phyloP scores from a whole-genome alignment of 2,888 invertebrate species.

The Choreutis nemorana region DNA sequence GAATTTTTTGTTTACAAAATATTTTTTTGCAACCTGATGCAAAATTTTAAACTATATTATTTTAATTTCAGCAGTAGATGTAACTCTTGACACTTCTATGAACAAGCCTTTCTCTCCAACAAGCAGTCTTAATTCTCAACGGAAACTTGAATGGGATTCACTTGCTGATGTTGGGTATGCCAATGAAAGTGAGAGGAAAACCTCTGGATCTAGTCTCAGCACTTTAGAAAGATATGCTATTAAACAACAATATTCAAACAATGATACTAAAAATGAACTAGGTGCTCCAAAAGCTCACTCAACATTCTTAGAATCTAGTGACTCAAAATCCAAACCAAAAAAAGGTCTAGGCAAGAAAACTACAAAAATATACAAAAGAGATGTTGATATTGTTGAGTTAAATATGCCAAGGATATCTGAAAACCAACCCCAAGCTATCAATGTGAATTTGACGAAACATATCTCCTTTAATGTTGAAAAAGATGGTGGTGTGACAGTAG shows the following conservation, averaged over 20 bases:
- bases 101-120: conserved; percentile 71
- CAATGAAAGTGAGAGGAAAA: conserved; percentile 63
- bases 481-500: conserved; percentile 36
- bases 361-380: conserved; percentile 44
- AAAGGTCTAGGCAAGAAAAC: conserved; percentile 34
- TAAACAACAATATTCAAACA: conserved; percentile 52
- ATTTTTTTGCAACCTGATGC: too few relatives aligned
- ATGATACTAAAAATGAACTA: conserved; percentile 34
- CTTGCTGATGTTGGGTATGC: conserved; percentile 86
- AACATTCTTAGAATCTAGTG: conserved; percentile 48
- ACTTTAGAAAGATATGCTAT: conserved; percentile 71
- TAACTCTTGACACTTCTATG: conserved; percentile 37
- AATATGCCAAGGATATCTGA: conserved; percentile 33
- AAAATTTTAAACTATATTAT: conserved; percentile 2
- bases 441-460: conserved; percentile 53
- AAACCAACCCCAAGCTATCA: conserved; percentile 32
- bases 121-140: conserved; percentile 76
- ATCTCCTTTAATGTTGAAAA: conserved; percentile 55
- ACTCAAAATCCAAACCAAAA: conserved; percentile 23
- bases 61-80: conserved; percentile 38
- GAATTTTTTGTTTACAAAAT: too few relatives aligned
- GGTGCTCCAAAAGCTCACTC: conserved; percentile 63
- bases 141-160: conserved; percentile 87
- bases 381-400: conserved; percentile 42
- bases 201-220: conserved; percentile 57